phyloP scores from a whole-genome alignment of 2,888 invertebrate genomes.

The Scaptomyza flava region DNA sequence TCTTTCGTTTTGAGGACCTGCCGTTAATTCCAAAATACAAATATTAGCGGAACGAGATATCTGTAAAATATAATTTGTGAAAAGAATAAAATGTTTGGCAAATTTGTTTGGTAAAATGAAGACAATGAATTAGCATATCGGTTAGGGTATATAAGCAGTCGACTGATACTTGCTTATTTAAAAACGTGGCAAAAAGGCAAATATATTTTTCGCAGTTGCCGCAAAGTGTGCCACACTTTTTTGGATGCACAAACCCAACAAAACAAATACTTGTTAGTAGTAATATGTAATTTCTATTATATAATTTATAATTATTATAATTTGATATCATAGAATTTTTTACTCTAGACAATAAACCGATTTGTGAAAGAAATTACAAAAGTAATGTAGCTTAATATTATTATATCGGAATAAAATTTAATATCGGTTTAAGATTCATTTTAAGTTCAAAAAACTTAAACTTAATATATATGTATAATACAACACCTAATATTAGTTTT shows the following conservation, averaged over 20 bases:
- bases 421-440: background rate
- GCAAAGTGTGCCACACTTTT: slow-evolving; percentile 19
- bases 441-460: background rate
- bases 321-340: too few species aligned
- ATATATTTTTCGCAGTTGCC: slow-evolving; percentile 4
- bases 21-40: too few species aligned
- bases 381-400: background rate
- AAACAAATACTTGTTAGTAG: background rate
- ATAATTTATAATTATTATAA: too few species aligned
- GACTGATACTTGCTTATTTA: background rate
- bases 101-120: too few species aligned
- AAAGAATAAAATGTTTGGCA: too few species aligned
- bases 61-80: too few species aligned
- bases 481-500: background rate
- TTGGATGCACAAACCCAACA: background rate
- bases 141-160: too few species aligned
- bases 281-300: too few species aligned
- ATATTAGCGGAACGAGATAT: too few species aligned
- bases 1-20: too few species aligned
- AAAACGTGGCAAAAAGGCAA: background rate
- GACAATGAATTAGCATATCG: too few species aligned
- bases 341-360: background rate
- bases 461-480: background rate
- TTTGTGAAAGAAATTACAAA: background rate
- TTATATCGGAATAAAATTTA: background rate